Evolutionary conservation across 1,140 invertebrate species (phyloP), one percentile per base, ranked within the genome.

Genomic region (Pristionchus pacificus): DNA sequence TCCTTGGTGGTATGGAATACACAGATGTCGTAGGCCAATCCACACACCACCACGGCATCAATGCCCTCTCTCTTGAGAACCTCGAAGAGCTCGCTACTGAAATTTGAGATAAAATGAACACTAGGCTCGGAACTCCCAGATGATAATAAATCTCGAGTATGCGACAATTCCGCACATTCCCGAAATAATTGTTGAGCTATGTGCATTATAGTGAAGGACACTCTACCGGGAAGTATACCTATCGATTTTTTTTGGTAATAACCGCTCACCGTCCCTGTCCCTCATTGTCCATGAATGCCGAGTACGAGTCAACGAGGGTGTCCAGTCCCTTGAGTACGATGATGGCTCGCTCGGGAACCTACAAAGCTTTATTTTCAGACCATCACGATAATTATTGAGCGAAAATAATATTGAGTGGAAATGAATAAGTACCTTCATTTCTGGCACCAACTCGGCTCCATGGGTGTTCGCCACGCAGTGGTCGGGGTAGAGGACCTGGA

Each of bases 261-360:
- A 55, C 14, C 29, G 62, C 68, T 65, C 49, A 78, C 78, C 70
- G 78, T 19, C 71, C 73, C n/a, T 77, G 31, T 13, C 75, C 77
- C 55, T 92, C 91, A 86, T 97, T 97, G 85, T 98, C 95, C 91
- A 91, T 95, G 86, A 98, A 98, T 19, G 95, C 95, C 0, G 93
- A 97, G 85, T 98, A 98, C 0, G 93, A 95, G 83, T 98, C 95
- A 14, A 97, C 91, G 74, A 95, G 91, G 0, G 93, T 90, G 84
- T 95, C 92, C 1, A 91, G 93, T 24, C 95, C 94, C 86, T 97
- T 97, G 84, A 93, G 91, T 55, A 96, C 90, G 84, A 92, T 91
- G 29, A 92, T 88, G 24, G 90, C 90, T 70, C 89, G 88, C 0
- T 91, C 88, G 1, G 38, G 38, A 49, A 49, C 38, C 6, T 49